Evolutionary conservation across 1,140 invertebrate genomes (phyloP).

Genomic region (Dinoponera quadriceps): DNA sequence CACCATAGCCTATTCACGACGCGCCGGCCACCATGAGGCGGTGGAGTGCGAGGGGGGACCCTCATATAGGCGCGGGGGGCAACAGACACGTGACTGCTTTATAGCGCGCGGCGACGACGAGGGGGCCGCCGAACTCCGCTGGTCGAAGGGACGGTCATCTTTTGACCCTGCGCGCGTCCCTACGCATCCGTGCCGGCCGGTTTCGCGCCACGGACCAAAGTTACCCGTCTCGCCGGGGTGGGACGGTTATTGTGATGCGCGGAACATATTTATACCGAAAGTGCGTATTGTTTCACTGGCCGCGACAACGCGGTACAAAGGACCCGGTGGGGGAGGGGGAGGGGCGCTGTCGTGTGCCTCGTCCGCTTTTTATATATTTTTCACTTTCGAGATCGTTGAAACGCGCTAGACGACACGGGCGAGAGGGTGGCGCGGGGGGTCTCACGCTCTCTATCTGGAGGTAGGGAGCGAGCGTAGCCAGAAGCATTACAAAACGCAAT

Average conservation of each 20-base stretch:
- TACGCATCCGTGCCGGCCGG: conserved; percentile 12
- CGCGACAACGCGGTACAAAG: conserved; percentile 67
- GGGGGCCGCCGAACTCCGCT: conserved; percentile 52
- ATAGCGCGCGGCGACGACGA: conserved; percentile 71
- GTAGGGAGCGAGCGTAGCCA: conserved; percentile 7
- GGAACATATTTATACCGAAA: conserved; percentile 75
- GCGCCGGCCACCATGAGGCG: conserved; percentile 61
- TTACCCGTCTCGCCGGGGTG: conserved; percentile 51
- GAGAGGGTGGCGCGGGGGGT: background rate
- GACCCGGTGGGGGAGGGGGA: background rate
- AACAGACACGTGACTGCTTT: conserved; percentile 80
- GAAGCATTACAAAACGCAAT: conserved; percentile 79
- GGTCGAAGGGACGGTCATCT: conserved; percentile 70
- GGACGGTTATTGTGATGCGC: conserved; percentile 75
- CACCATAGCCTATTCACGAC: conserved; percentile 64
- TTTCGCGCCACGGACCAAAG: conserved; percentile 65
- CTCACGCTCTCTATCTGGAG: too few species aligned
- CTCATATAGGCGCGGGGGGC: conserved; percentile 64
- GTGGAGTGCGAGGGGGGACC: conserved; percentile 50
- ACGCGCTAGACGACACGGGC: too few species aligned
- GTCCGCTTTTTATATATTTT: conserved; percentile 71
- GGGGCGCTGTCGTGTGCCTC: background rate
- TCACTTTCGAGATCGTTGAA: conserved; percentile 52
- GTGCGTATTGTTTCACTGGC: conserved; percentile 76
- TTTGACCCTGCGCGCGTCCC: conserved; percentile 69